These are phyloP conservation scores for Alexandromys fortis DNA, from an alignment of 2,113 vertebrate species.

Conservation along the genomic window DNA sequence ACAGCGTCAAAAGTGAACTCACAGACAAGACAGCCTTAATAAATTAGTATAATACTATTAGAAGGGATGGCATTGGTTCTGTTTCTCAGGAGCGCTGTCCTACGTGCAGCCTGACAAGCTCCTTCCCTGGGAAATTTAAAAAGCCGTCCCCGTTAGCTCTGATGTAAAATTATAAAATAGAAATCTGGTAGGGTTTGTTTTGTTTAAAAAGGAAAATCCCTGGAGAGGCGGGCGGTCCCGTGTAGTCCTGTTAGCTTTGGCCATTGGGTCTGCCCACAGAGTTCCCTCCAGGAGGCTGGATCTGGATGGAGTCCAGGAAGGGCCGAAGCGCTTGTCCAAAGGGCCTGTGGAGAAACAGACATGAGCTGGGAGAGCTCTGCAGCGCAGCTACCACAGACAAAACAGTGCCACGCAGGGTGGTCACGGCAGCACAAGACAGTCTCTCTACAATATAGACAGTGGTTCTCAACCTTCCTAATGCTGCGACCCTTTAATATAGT, in stretches of 20 bases:
- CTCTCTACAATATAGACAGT: neutral
- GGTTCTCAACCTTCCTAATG: neutral
- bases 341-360: conserved; percentile 87
- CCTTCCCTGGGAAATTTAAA: conserved; percentile 84
- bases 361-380: neutral
- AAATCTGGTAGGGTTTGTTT: conserved; percentile 85
- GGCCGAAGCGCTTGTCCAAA: conserved; percentile 96
- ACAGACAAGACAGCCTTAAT: conserved; percentile 85
- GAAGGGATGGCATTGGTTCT: conserved; percentile 83
- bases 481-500: neutral
- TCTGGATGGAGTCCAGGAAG: conserved; percentile 91
- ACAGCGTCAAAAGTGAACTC: conserved; percentile 83
- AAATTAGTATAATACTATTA: conserved; percentile 87
- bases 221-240: conserved; percentile 78
- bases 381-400: rapidly evolving
- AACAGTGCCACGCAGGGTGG: rapidly evolving
- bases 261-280: conserved; percentile 90
- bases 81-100: conserved; percentile 83
- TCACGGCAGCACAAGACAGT: too few species aligned
- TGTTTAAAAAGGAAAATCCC: conserved; percentile 88
- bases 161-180: conserved; percentile 89
- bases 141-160: conserved; percentile 84
- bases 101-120: conserved; percentile 83
- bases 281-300: conserved; percentile 92
- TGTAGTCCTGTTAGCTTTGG: conserved; percentile 89